These are phyloP conservation scores for Epizoanthus ramosus DNA, from an alignment of 92 coral and sea anemone genomes.

Conservation along the genomic window DNA sequence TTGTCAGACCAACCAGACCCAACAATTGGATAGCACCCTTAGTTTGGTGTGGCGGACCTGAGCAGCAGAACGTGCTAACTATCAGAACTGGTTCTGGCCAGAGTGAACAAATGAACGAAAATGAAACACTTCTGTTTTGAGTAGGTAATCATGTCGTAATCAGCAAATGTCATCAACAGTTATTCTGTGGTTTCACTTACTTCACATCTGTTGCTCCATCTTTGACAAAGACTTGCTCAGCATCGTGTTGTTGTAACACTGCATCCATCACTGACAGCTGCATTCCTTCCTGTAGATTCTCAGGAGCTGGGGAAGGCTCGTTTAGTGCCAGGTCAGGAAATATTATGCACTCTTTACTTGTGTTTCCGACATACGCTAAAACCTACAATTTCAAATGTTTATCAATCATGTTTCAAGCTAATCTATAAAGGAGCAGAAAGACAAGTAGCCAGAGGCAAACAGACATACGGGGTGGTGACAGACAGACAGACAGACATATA, in stretches of 20 bases:
- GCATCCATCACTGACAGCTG: conserved; percentile 82
- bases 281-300: conserved; percentile 66
- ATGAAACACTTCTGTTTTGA: too few species aligned
- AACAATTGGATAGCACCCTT: too few species aligned
- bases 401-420: not conserved
- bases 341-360: conserved; percentile 92
- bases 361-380: conserved; percentile 75
- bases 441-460: not conserved
- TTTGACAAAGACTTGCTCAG: conserved; percentile 60
- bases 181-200: conserved; percentile 37
- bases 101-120: not conserved
- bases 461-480: not conserved
- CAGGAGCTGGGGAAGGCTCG: conserved; percentile 92
- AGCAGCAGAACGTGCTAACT: too few species aligned
- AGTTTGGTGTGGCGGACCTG: not conserved
- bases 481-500: not conserved
- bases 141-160: not conserved
- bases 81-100: not conserved
- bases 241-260: conserved; percentile 70
- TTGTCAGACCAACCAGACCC: too few species aligned
- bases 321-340: conserved; percentile 93
- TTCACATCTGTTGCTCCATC: conserved; percentile 69
- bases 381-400: conserved; percentile 47
- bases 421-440: not conserved
- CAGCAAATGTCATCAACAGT: not conserved